Percentiles rank a stretch among this genome's conserved stretches.
Evolutionary conservation across 2,113 vertebrate species (phyloP).

Genomic region (Pantherophis guttatus): DNA sequence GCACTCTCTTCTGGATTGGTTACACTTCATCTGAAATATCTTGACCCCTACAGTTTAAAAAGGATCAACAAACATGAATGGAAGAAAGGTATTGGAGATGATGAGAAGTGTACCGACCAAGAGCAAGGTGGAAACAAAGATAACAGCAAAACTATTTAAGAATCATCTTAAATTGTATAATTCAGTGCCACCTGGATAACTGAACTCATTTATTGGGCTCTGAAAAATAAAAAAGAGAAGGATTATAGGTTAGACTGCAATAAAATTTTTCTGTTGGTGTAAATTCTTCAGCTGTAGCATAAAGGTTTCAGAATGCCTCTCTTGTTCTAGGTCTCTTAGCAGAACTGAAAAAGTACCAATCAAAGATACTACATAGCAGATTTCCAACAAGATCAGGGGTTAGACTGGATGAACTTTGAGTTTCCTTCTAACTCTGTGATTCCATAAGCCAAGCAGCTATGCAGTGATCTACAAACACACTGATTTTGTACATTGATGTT

Average conservation of each 20-base stretch:
- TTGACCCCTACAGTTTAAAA: not conserved
- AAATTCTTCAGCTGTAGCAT: not conserved
- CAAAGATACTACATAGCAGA: not conserved
- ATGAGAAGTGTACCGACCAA: not conserved
- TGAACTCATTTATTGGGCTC: not conserved
- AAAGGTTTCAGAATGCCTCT: not conserved
- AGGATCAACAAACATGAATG: not conserved
- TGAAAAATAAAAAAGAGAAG: not conserved
- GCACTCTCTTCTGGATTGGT: not conserved
- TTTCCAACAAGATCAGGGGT: not conserved
- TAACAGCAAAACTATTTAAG: not conserved
- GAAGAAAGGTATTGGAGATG: not conserved
- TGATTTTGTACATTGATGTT: not conserved
- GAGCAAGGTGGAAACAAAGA: not conserved
- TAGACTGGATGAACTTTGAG: not conserved
- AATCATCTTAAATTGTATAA: not conserved
- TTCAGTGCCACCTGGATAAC: not conserved
- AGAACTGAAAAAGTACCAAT: not conserved
- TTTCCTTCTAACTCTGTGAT: not conserved
- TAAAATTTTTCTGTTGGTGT: not conserved
- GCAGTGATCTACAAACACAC: conserved; percentile 12
- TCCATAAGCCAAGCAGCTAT: not conserved
- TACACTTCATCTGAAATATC: not conserved
- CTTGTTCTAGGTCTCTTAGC: not conserved
- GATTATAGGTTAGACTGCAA: not conserved